A percentile compares a stretch with the other conserved stretches of the same genome.
These are phyloP conservation scores for Beris morrisii DNA, from an alignment of 2,888 invertebrate species.

Conservation along the genomic window DNA sequence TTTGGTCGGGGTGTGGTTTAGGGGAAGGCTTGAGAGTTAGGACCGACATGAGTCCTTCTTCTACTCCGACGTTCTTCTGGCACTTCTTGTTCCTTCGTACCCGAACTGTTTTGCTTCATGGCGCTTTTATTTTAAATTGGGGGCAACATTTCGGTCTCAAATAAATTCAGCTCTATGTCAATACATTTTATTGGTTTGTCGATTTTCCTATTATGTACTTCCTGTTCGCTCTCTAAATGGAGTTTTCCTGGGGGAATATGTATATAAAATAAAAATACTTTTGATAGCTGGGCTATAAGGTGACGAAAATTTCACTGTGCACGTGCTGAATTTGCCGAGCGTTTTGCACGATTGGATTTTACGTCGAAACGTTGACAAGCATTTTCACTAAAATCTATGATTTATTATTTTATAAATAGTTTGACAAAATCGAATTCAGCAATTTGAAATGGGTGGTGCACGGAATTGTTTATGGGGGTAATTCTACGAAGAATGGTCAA, in stretches of 20 bases:
- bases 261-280: too few species aligned
- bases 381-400: constrained; percentile 25
- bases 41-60: neutral
- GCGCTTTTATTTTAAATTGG: constrained; percentile 37
- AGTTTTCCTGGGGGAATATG: neutral
- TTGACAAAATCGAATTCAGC: too few species aligned
- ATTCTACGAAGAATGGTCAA: too few species aligned
- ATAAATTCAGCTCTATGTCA: constrained; percentile 39
- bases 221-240: constrained; percentile 19
- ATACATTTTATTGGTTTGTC: constrained; percentile 39
- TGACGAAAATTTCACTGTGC: constrained; percentile 25
- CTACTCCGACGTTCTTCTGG: neutral
- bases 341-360: constrained; percentile 32
- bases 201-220: constrained; percentile 33
- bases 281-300: constrained; percentile 19
- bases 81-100: neutral
- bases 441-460: too few species aligned
- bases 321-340: constrained; percentile 18
- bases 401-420: constrained; percentile 25
- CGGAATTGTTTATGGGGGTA: too few species aligned
- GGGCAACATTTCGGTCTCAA: constrained; percentile 37
- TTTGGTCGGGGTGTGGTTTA: constrained; percentile 1
- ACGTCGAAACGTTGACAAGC: constrained; percentile 18
- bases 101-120: constrained; percentile 35
- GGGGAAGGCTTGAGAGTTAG: neutral